Conservation (phyloP, 2,797 vertebrate genomes). For the Selene dorsalis region DNA sequence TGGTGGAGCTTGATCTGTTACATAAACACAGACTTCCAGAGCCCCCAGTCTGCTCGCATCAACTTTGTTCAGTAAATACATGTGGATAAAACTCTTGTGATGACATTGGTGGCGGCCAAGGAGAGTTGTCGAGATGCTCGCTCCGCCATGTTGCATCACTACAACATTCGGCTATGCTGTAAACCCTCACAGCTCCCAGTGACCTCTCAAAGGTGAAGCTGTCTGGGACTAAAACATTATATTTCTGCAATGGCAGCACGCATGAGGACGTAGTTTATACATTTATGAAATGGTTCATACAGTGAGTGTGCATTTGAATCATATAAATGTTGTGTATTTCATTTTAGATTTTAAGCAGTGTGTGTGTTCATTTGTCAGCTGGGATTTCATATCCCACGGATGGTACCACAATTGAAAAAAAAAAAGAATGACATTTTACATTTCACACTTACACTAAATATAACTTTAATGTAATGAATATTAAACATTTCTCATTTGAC, state of each 20-base stretch:
- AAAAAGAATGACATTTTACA: background rate
- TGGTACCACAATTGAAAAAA: conserved; percentile 14
- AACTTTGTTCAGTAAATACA: conserved; percentile 75
- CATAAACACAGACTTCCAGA: conserved; percentile 78
- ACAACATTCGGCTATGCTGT: conserved; percentile 31
- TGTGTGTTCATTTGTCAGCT: conserved; percentile 14
- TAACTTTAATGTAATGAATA: conserved; percentile 68
- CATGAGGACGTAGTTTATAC: background rate
- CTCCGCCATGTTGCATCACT: conserved; percentile 60
- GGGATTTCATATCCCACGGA: conserved; percentile 24
- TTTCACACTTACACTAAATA: conserved; percentile 53
- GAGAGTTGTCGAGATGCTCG: conserved; percentile 76
- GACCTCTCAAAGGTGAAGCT: conserved; percentile 65
- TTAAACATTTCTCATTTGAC: conserved; percentile 59
- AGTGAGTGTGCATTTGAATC: background rate
- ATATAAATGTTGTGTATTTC: background rate
- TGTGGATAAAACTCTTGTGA: conserved; percentile 66
- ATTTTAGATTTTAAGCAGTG: background rate
- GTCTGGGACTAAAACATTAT: conserved; percentile 32
- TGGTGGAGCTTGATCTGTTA: conserved; percentile 80
- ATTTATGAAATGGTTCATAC: background rate
- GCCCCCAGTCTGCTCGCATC: conserved; percentile 79
- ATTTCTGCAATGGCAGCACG: background rate
- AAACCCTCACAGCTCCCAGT: conserved; percentile 58
- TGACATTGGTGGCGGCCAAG: conserved; percentile 77